Conservation (phyloP, 1,140 invertebrate species). For the Macrostomum lignano region DNA sequence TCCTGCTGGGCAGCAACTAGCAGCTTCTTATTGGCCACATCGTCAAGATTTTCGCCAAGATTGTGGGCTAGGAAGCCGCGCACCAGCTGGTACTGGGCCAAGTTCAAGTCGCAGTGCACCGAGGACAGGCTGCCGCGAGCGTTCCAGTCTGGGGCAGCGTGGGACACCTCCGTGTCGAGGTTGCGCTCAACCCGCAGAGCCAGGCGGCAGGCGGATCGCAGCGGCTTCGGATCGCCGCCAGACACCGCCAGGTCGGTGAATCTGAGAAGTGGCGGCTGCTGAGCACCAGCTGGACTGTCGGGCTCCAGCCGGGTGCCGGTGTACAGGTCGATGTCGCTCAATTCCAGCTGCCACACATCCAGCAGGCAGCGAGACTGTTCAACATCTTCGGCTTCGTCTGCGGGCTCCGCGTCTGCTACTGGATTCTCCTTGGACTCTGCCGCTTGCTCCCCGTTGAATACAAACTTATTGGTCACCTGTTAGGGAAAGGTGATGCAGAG, state of each 20-base stretch:
- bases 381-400: not conserved
- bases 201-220: slow-evolving; percentile 49
- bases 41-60: slow-evolving; percentile 57
- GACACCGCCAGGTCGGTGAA: not conserved
- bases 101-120: slow-evolving; percentile 48
- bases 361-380: slow-evolving; percentile 30
- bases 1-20: slow-evolving; percentile 21
- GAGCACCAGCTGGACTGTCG: too few species aligned
- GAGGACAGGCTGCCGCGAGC: slow-evolving; percentile 55
- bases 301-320: slow-evolving; percentile 30
- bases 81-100: slow-evolving; percentile 56
- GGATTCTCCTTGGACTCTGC: too few species aligned
- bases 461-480: too few species aligned
- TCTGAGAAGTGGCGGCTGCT: not conserved
- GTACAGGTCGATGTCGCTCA: slow-evolving; percentile 53
- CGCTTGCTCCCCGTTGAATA: too few species aligned
- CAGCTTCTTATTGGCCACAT: slow-evolving; percentile 20
- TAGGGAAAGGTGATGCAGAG: too few species aligned
- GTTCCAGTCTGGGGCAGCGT: slow-evolving; percentile 51
- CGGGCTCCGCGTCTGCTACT: too few species aligned
- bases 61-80: slow-evolving; percentile 61
- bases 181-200: slow-evolving; percentile 52
- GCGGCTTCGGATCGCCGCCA: slow-evolving; percentile 18
- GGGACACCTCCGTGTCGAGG: slow-evolving; percentile 38
- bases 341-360: slow-evolving; percentile 44